Base-by-base conservation (phyloP, 2,888 invertebrate genomes). In the Sthenelais limicola region DNA sequence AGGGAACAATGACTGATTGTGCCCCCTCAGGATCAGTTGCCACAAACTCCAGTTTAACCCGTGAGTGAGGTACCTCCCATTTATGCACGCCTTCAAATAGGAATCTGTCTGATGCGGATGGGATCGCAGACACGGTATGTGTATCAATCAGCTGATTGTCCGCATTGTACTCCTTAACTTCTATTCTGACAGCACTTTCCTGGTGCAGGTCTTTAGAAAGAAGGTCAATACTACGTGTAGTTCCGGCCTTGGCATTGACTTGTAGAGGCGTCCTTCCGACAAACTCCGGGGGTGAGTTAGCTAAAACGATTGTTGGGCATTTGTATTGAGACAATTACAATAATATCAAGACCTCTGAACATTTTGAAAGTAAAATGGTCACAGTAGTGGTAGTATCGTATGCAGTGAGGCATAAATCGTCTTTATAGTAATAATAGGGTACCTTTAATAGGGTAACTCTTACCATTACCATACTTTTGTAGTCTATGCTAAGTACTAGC, bases 151-250 rank as follows among this genome's bases (percentile, higher is more conserved):
- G 35, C 35, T 35, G 4, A 5, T 28, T 26, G 9, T 21, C 38
- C 2, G 24, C 2, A 3, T 62, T 43, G 2, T 26, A 24, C 24
- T 5, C 32, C 30, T 26, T 28, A 15, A 62, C 38, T 3, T 38
- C 3, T 24, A 62, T 38, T 2, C 21, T 38, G 21, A 62, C 62
- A 1, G 1, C 21, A 4, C 62, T 43, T 26, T 43, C 62, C 7
- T 62, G 62, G 62, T 62, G 38, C 38, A 21, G 24, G 62, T 62
- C 62, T 26, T 38, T 15, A 43, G 62, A 35, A 4, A 43, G 21
- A 35, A 62, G 4, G 38, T 38, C 21, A 43, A 62, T 3, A 1
- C 24, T 33, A 21, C 3, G 3, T 1, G 7, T 18, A 3, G 4
- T 26, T 1, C 38, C 38, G 24, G 62, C 62, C 18, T 21, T 35